Evolutionary conservation across 2,888 invertebrate genomes (phyloP), one percentile per base, ranked within the genome.

Genomic region (Tetragnatha montana): DNA sequence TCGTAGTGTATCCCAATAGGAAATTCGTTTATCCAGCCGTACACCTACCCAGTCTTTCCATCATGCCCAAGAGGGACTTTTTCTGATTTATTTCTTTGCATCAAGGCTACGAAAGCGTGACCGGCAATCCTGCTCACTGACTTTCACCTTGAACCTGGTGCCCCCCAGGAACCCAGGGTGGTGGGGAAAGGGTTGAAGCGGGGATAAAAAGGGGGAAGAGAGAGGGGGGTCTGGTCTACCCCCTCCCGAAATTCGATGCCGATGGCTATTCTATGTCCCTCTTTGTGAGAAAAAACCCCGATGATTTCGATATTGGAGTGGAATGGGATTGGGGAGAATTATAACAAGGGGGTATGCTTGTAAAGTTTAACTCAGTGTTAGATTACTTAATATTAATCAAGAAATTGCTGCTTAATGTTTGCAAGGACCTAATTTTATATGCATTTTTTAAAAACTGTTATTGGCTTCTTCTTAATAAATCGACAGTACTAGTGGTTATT

Each of bases 171-270:
- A 14, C 35, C 19, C 4, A 8, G n/a, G 73, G 73, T 10, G 71
- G 83, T 12, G 75, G 81, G 74, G 76, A 84, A 84, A 84, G 88
- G 84, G 88, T 81, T 83, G 88, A 88, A 80, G 69, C 79, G 79
- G 84, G 79, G 85, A 81, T 47, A 85, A 69, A 74, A 73, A 69
- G 80, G 80, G 80, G 17, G 60, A 10, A 49, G 51, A 21, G 22
- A 50, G 21, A 71, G 8, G 19, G 83, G 83, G 35, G 3, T 19
- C 19, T 22, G 47, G 79, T 19, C 83, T 88, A 74, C 79, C 83
- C 79, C 83, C 82, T 80, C 68, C 74, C 79, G 88, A 79, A 83
- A 88, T 80, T 80, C 35, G 83, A 88, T 88, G 83, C 88, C 88
- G 60, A 74, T 81, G 83, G 79, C 88, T 74, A 88, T 79, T 74